phyloP scores from a whole-genome alignment of 1,140 invertebrate species.

The Drosophila seguyi region DNA sequence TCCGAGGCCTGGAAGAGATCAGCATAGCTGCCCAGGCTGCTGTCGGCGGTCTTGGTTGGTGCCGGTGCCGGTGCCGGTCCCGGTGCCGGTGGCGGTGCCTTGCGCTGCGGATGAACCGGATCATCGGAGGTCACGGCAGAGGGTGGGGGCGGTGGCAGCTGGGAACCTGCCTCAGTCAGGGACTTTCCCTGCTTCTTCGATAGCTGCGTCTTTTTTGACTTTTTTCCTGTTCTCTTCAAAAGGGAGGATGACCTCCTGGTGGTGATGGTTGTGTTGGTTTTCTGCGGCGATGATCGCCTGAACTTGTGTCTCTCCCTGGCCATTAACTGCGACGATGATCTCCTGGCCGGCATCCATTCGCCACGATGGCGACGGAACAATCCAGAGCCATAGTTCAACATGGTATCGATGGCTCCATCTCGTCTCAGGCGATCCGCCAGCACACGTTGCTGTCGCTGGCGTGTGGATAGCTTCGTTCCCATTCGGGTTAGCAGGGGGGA shows the following conservation, averaged over 20 bases:
- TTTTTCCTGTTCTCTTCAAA: no score
- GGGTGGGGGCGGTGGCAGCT: not conserved
- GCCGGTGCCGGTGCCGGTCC: no score
- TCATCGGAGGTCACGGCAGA: conserved; percentile 1
- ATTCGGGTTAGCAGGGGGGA: not conserved
- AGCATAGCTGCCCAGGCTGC: conserved; percentile 65
- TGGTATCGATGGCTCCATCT: conserved; percentile 56
- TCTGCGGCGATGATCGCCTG: no score
- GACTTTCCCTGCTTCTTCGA: not conserved
- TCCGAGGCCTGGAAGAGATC: not conserved
- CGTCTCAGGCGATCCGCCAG: not conserved
- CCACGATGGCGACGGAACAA: not conserved
- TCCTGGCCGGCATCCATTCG: not conserved
- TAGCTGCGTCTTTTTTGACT: no score
- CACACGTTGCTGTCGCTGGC: conserved; percentile 10
- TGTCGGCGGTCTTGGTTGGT: conserved; percentile 19
- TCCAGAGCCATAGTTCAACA: conserved; percentile 32
- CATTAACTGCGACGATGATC: not conserved
- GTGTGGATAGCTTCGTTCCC: not conserved
- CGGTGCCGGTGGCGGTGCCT: not conserved
- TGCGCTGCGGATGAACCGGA: not conserved
- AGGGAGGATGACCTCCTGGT: no score
- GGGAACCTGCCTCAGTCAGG: not conserved
- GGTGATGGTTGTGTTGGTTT: no score
- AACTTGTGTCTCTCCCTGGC: not conserved